Conservation (phyloP, 2,113 vertebrate species). For the Nymphicus hollandicus region DNA sequence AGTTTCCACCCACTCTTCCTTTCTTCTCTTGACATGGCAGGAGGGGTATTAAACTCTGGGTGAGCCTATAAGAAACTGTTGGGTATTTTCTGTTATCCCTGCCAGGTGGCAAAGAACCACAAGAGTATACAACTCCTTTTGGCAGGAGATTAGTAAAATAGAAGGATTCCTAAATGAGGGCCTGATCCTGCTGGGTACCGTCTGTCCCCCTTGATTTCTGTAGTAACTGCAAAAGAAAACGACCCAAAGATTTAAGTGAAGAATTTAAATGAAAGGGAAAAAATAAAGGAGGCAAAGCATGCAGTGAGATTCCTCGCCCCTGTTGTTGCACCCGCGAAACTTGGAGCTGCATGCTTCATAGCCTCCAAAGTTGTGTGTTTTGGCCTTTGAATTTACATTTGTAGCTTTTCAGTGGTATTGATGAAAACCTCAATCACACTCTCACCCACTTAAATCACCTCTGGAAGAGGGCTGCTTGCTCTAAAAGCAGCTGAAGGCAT, state of each 20-base stretch:
- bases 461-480: not conserved
- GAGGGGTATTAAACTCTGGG: constrained; percentile 49
- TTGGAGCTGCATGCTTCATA: not conserved
- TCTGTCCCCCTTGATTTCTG: constrained; percentile 3
- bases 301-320: not conserved
- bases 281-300: not conserved
- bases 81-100: constrained; percentile 54
- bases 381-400: not conserved
- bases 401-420: not conserved
- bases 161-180: constrained; percentile 25
- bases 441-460: not conserved
- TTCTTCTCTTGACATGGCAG: constrained; percentile 52
- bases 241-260: not conserved
- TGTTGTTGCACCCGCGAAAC: not conserved
- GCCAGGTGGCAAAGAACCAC: constrained; percentile 49
- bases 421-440: rapidly evolving
- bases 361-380: not conserved
- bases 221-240: not conserved
- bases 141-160: constrained; percentile 29
- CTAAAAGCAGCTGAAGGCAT: not conserved
- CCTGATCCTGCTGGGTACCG: not conserved
- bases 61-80: constrained; percentile 30
- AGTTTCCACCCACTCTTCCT: constrained; percentile 63
- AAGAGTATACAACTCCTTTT: not conserved
- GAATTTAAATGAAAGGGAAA: not conserved